These are phyloP conservation scores for Drosophila falleni DNA, from an alignment of 2,888 invertebrate genomes.

Conservation along the genomic window DNA sequence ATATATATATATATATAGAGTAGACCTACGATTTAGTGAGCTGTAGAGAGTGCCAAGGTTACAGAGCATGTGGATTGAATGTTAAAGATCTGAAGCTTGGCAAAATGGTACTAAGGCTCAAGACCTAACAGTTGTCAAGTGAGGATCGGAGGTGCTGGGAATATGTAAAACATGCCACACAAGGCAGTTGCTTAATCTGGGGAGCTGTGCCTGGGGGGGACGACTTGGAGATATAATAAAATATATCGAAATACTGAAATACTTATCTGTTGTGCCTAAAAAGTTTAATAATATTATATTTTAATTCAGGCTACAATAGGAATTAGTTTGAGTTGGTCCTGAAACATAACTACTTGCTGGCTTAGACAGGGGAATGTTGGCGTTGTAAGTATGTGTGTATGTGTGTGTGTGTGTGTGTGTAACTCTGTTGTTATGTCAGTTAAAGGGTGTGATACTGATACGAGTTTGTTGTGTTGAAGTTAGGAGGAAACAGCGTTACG, in stretches of 20 bases:
- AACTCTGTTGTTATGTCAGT: constrained; percentile 19
- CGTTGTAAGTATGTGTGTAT: constrained; percentile 12
- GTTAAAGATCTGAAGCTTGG: constrained; percentile 15
- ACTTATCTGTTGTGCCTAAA: constrained; percentile 67
- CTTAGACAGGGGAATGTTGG: background rate
- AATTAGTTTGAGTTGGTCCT: constrained; percentile 3
- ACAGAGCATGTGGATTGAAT: constrained; percentile 4
- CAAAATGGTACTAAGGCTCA: constrained; percentile 17
- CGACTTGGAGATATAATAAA: constrained; percentile 17
- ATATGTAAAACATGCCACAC: constrained; percentile 36
- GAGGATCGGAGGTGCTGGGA: constrained; percentile 33
- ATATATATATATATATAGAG: constrained; percentile 14
- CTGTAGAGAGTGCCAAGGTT: constrained; percentile 50
- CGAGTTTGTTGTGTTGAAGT: constrained; percentile 50
- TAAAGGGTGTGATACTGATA: constrained; percentile 20
- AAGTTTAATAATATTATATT: constrained; percentile 46
- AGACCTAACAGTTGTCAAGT: constrained; percentile 16
- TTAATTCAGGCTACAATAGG: constrained; percentile 18
- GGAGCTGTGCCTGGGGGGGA: constrained; percentile 32
- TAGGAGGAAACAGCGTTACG: constrained; percentile 81
- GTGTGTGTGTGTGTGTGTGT: constrained; percentile 15
- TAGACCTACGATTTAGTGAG: constrained; percentile 44
- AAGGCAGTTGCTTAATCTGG: constrained; percentile 19
- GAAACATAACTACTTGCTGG: constrained; percentile 16
- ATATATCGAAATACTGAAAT: constrained; percentile 45